Base-by-base conservation (phyloP, 2,113 vertebrate species). In the Sardina pilchardus region DNA sequence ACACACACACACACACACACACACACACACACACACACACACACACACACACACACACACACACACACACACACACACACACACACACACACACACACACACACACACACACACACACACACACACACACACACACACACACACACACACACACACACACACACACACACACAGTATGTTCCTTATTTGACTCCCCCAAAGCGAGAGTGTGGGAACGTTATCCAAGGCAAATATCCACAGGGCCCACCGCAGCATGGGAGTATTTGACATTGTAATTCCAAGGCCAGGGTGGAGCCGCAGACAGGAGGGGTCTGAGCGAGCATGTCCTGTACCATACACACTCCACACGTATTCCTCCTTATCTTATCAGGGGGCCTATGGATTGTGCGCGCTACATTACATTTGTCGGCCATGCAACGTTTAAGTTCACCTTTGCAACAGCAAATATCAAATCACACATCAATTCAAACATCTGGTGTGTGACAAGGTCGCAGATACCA, bases 291-390 rank as follows among this genome's bases (percentile, higher is more conserved):
- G 71, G 30, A 78, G 30, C 30, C 34, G 3, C 71, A 78, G 71
- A 67, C 63, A 67, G 30, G 12, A 30, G 26, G 71, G 30, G 19
- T 14, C 0, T 78, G 30, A 39, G 4, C 71, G 14, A 6, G 30
- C 71, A 78, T 78, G 34, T 36, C 30, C 3, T 39, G 30, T 78
- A 78, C 30, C 2, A 24, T 24, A 59, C 53, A 24, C 4, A 6
- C 19, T 14, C n/a, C 16, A 16, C n/a, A 26, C n/a, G 34, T 34
- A 78, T 34, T 30, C 1, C 30, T 36, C 3, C 71, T 78, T 78
- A 78, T 78, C 34, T 78, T 78, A 78, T 78, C 71, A 34, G 71
- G 71, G 71, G 30, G 71, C 8, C 63, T 67, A 67, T 10, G 71
- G 71, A 34, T 78, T 78, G 71, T 34, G 10, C 6, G 26, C 10